These are phyloP conservation scores for Addax nasomaculatus DNA, from an alignment of 2,113 vertebrate genomes.

Conservation along the genomic window DNA sequence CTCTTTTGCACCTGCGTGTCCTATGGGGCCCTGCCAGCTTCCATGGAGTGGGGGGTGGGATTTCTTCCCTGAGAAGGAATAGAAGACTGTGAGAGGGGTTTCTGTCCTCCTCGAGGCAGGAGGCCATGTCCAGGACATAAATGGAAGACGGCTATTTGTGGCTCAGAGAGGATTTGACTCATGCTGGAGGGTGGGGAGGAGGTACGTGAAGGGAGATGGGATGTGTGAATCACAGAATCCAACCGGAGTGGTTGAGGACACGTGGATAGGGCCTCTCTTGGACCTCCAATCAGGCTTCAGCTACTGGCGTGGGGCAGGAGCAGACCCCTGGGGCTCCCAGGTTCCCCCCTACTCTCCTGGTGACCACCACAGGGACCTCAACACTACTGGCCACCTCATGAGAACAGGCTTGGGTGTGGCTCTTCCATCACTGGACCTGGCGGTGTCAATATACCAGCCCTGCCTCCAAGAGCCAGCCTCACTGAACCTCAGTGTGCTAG, in stretches of 20 bases:
- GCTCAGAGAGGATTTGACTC: slow-evolving; percentile 61
- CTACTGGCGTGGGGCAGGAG: background rate
- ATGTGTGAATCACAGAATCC: slow-evolving; percentile 21
- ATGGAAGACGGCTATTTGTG: slow-evolving; percentile 53
- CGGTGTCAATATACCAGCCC: background rate
- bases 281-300: background rate
- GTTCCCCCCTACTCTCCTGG: background rate
- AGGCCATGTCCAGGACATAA: slow-evolving; percentile 4
- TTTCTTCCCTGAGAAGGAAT: background rate
- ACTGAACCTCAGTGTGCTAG: background rate
- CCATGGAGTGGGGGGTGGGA: background rate
- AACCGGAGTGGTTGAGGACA: background rate
- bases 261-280: background rate
- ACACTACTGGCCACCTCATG: background rate
- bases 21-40: background rate
- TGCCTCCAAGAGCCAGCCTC: background rate
- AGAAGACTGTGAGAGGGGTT: background rate
- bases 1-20: background rate
- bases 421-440: background rate
- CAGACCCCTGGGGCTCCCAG: background rate
- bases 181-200: slow-evolving; percentile 47
- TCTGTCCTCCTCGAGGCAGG: slow-evolving; percentile 30
- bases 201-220: background rate
- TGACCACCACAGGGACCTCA: background rate
- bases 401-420: background rate